A percentile compares a stretch with the other conserved stretches of the same genome.
These are phyloP conservation scores for Pterocles gutturalis DNA, from an alignment of 2,113 vertebrate genomes.

Conservation along the genomic window DNA sequence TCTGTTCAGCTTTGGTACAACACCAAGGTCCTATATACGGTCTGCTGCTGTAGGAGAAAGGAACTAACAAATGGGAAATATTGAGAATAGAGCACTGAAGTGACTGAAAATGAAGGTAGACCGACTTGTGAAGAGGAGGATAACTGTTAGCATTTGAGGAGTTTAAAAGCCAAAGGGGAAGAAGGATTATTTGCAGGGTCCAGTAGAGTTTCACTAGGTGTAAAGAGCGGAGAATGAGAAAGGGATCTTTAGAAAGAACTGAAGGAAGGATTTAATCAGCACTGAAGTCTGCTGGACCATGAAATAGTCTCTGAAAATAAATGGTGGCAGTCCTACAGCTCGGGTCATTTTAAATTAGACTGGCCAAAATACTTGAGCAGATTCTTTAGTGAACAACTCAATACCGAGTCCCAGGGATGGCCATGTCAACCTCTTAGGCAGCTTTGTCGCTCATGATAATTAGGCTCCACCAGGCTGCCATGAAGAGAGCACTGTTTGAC, in stretches of 20 bases:
- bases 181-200: constrained; percentile 45
- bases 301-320: constrained; percentile 55
- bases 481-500: not conserved
- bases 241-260: constrained; percentile 54
- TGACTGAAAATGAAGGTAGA: constrained; percentile 16
- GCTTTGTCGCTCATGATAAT: not conserved
- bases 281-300: constrained; percentile 8
- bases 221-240: constrained; percentile 22
- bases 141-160: not conserved
- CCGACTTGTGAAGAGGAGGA: constrained; percentile 6
- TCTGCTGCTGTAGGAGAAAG: not conserved
- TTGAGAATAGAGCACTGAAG: not conserved
- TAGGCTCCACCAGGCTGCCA: not conserved
- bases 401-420: not conserved
- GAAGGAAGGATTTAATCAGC: constrained; percentile 53
- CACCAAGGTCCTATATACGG: not conserved
- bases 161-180: constrained; percentile 38
- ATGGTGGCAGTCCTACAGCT: constrained; percentile 20
- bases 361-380: not conserved
- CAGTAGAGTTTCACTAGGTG: constrained; percentile 12
- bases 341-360: constrained; percentile 34
- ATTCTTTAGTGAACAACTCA: constrained; percentile 44
- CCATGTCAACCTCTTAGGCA: not conserved
- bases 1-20: not conserved
- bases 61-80: constrained; percentile 30